Evolutionary conservation across 2,888 invertebrate genomes (phyloP).

Genomic region (Tupiocoris notatus): DNA sequence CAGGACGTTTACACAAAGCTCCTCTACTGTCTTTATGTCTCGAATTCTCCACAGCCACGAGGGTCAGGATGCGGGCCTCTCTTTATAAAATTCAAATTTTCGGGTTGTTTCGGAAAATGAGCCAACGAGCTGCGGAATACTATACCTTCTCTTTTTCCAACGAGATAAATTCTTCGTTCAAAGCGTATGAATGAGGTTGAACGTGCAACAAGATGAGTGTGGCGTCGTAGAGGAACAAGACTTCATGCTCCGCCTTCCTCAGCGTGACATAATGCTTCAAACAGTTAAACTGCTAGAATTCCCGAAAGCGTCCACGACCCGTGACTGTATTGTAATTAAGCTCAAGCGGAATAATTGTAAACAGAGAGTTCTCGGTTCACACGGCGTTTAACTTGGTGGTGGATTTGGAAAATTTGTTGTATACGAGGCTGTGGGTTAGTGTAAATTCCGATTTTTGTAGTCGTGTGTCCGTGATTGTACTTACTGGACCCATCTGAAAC

Average conservation of each 20-base stretch:
- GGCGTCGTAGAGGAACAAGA: no score
- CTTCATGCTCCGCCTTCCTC: neutral
- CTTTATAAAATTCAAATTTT: constrained; percentile 35
- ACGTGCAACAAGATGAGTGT: constrained; percentile 1
- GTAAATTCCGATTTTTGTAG: no score
- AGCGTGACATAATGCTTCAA: neutral
- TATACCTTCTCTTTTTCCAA: neutral
- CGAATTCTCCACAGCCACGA: neutral
- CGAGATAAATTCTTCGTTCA: neutral
- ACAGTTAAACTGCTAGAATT: neutral
- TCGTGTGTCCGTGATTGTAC: no score
- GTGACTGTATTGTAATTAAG: neutral
- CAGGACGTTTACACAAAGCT: constrained; percentile 42
- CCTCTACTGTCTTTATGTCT: neutral
- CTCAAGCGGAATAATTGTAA: no score
- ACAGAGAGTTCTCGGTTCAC: no score
- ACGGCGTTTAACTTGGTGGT: no score
- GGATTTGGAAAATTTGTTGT: no score
- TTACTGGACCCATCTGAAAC: no score
- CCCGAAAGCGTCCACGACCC: neutral
- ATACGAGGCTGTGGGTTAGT: no score
- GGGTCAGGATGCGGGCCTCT: neutral
- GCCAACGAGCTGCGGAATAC: no score
- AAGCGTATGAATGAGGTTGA: neutral
- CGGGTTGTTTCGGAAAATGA: constrained; percentile 21